These are phyloP conservation scores for Drosophila triauraria DNA, from an alignment of 1,140 invertebrate species.

Conservation along the genomic window DNA sequence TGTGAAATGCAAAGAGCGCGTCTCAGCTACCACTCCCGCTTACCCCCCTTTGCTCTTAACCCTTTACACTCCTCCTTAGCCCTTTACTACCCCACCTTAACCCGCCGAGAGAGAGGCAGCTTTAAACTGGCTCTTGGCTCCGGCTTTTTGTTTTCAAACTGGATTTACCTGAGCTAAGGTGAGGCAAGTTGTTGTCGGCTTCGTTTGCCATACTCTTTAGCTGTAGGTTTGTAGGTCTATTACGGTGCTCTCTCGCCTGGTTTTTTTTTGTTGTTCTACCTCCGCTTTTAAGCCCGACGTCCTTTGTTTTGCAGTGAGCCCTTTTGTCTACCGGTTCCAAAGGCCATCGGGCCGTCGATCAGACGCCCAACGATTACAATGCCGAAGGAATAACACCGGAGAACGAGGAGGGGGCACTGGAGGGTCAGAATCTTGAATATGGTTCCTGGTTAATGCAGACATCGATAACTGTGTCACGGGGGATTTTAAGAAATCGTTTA, in stretches of 20 bases:
- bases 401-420: background rate
- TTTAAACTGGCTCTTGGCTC: conserved; percentile 57
- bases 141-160: conserved; percentile 55
- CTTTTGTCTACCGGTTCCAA: conserved; percentile 68
- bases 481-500: background rate
- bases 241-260: conserved; percentile 51
- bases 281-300: conserved; percentile 49
- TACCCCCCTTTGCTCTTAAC: conserved; percentile 2
- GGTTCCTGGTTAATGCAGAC: conserved; percentile 4
- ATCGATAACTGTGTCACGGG: conserved; percentile 30
- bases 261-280: conserved; percentile 20
- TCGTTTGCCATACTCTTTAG: conserved; percentile 46
- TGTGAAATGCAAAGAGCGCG: conserved; percentile 24
- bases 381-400: background rate
- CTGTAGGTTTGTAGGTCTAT: conserved; percentile 73
- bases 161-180: conserved; percentile 52
- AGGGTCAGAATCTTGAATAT: conserved; percentile 11
- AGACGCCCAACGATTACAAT: conserved; percentile 55
- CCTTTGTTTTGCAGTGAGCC: conserved; percentile 57
- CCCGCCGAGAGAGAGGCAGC: conserved; percentile 25
- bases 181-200: conserved; percentile 49
- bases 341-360: conserved; percentile 60
- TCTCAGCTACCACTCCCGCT: conserved; percentile 7
- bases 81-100: conserved; percentile 5
- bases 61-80: conserved; percentile 2